Evolutionary conservation across 2,113 vertebrate species (phyloP).

Genomic region (Apodemus sylvaticus): DNA sequence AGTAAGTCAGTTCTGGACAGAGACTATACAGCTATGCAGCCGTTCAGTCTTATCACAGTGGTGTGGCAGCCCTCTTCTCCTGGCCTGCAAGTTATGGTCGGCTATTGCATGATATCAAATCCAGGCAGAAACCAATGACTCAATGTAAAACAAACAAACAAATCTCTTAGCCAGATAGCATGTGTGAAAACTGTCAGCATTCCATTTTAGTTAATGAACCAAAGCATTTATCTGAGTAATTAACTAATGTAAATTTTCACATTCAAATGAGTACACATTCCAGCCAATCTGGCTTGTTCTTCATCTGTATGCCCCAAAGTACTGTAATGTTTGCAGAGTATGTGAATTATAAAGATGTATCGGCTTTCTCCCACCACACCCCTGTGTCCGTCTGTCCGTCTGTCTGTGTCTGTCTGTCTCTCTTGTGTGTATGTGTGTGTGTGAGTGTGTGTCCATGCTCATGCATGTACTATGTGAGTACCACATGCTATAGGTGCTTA

Average conservation of each 20-base stretch:
- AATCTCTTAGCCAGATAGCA: conserved; percentile 31
- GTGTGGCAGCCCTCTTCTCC: background rate
- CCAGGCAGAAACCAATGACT: background rate
- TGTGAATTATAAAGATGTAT: background rate
- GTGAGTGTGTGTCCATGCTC: background rate
- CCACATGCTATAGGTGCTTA: too few species aligned
- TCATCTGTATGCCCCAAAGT: background rate
- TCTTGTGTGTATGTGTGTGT: background rate
- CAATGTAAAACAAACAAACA: background rate
- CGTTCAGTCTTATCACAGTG: background rate
- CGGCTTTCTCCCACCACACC: background rate
- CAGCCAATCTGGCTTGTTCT: background rate
- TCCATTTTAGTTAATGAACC: conserved; percentile 57
- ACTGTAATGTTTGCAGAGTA: background rate
- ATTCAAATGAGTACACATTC: conserved; percentile 24
- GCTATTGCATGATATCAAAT: background rate
- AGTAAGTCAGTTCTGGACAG: too few species aligned
- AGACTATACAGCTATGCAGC: rapidly evolving
- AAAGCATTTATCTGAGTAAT: conserved; percentile 26
- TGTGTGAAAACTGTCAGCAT: conserved; percentile 24
- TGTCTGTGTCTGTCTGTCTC: too few species aligned
- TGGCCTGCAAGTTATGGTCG: background rate
- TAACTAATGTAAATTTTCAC: conserved; percentile 11
- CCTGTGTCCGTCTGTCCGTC: too few species aligned
- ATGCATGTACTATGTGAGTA: background rate